Percentiles rank a stretch among this genome's conserved stretches.
These are phyloP conservation scores for Trematomus loennbergii DNA, from an alignment of 2,113 vertebrate species.

Conservation along the genomic window DNA sequence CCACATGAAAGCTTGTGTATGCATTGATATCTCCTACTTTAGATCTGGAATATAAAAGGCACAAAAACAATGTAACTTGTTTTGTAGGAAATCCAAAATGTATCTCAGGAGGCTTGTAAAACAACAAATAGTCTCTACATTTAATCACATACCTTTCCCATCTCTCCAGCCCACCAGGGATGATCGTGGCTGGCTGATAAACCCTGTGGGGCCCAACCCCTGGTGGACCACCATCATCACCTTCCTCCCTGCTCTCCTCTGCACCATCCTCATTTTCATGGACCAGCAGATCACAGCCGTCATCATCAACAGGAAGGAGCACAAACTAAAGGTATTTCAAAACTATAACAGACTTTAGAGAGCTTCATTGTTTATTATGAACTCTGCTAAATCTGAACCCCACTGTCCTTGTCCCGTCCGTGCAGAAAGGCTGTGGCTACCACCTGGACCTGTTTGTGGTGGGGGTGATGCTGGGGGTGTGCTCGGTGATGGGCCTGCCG, in stretches of 20 bases:
- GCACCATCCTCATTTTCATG: constrained; percentile 99
- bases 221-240: constrained; percentile 97
- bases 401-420: not conserved
- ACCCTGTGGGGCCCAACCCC: constrained; percentile 96
- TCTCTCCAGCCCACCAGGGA: constrained; percentile 93
- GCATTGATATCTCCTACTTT: not conserved
- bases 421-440: constrained; percentile 92
- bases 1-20: not conserved
- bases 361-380: not conserved
- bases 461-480: constrained; percentile 96
- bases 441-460: constrained; percentile 98
- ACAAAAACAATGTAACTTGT: not conserved
- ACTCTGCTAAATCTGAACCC: not conserved
- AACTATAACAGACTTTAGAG: no score
- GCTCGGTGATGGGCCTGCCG: constrained; percentile 97
- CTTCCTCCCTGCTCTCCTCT: constrained; percentile 93
- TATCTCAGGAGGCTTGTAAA: not conserved
- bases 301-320: constrained; percentile 99
- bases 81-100: not conserved
- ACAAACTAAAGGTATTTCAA: constrained; percentile 95
- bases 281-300: constrained; percentile 99
- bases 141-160: not conserved
- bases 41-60: not conserved
- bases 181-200: constrained; percentile 96
- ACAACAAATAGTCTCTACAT: no score